phyloP scores from a whole-genome alignment of 2,888 invertebrate genomes.

The Sarcophaga subvicina region DNA sequence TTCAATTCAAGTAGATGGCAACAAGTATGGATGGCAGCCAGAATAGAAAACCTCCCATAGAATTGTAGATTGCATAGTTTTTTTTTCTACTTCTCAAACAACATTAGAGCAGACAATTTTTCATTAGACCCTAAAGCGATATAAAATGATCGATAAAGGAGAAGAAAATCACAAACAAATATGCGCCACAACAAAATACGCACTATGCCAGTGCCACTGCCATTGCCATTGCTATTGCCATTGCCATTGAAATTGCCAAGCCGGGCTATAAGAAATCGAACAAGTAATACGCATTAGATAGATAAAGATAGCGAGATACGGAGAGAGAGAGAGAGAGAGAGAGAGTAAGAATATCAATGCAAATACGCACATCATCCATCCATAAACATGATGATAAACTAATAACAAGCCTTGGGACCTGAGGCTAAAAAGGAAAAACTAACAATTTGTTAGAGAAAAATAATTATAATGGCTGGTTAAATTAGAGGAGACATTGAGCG shows the following conservation, averaged over 20 bases:
- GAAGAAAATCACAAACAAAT: constrained; percentile 38
- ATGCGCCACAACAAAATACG: constrained; percentile 31
- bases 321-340: not conserved
- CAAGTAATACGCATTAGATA: not conserved
- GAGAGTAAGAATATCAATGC: not conserved
- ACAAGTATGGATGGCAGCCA: constrained; percentile 10
- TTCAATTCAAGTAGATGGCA: not conserved
- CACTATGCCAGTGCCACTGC: not conserved
- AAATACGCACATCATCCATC: constrained; percentile 9
- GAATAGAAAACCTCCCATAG: constrained; percentile 33
- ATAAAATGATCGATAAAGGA: constrained; percentile 47
- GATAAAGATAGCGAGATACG: not conserved
- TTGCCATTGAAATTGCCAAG: too few relatives aligned
- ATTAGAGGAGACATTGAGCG: constrained; percentile 60
- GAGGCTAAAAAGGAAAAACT: constrained; percentile 58
- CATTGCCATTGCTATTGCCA: too few relatives aligned
- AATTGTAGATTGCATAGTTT: constrained; percentile 32
- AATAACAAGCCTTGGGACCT: constrained; percentile 36
- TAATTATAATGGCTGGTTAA: constrained; percentile 63
- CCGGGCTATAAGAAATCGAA: too few relatives aligned
- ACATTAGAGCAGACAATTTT: constrained; percentile 27
- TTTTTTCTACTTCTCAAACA: too few relatives aligned
- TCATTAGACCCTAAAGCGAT: constrained; percentile 49
- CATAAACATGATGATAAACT: constrained; percentile 21
- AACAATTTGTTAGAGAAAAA: constrained; percentile 56